phyloP scores from a whole-genome alignment of 2,113 vertebrate genomes.

The Macroglossus sobrinus region DNA sequence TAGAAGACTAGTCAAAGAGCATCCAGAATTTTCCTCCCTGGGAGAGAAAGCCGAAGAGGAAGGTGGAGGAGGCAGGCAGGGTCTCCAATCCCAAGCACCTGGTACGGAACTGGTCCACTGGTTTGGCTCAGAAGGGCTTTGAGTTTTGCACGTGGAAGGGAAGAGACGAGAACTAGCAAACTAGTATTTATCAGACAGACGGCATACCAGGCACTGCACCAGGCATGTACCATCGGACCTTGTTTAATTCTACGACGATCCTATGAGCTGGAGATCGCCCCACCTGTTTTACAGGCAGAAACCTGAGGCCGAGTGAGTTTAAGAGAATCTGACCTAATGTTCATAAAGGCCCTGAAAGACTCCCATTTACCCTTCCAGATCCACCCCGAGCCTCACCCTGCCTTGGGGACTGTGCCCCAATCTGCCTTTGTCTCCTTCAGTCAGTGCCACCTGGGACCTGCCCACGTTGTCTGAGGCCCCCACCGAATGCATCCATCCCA shows the following conservation, averaged over 20 bases:
- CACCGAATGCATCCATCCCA: not conserved
- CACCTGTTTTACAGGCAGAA: not conserved
- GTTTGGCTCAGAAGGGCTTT: not conserved
- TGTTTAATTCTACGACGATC: too few species aligned
- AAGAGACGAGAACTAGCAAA: too few species aligned
- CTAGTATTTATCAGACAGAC: fast-evolving
- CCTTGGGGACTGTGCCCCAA: not conserved
- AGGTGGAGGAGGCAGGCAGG: not conserved
- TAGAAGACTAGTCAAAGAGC: not conserved
- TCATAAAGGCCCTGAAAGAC: not conserved
- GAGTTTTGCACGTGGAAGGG: fast-evolving
- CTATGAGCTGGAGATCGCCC: not conserved
- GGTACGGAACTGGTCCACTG: not conserved
- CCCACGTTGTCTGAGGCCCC: not conserved
- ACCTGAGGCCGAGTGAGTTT: not conserved
- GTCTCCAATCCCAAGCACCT: not conserved
- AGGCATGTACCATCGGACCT: fast-evolving
- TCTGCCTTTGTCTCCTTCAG: not conserved
- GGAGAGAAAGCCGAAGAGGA: not conserved
- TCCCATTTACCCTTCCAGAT: not conserved
- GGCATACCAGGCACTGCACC: fast-evolving
- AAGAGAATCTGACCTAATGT: not conserved
- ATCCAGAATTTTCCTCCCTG: not conserved
- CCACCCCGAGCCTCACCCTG: not conserved
- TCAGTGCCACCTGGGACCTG: fast-evolving